A percentile compares a stretch with the other conserved stretches of the same genome.
Evolutionary conservation across 2,113 vertebrate species (phyloP).

Genomic region (Chlorodrepanis virens): DNA sequence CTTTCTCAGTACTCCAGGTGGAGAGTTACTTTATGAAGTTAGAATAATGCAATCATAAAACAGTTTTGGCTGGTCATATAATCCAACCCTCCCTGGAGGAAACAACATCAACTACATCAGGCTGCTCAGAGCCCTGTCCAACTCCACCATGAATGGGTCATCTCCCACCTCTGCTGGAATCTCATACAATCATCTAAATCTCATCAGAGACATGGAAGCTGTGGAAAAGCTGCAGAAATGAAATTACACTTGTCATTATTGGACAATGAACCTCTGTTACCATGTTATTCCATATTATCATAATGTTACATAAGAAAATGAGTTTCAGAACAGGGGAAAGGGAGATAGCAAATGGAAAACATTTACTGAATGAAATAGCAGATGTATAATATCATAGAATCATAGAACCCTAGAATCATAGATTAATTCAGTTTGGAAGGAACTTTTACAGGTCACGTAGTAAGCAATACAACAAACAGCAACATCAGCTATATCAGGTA

Average conservation of each 20-base stretch:
- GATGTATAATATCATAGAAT: not conserved
- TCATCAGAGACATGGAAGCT: not conserved
- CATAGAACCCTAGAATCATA: not conserved
- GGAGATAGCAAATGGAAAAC: not conserved
- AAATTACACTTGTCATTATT: not conserved
- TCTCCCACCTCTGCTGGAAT: not conserved
- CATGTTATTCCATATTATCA: no score
- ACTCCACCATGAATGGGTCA: no score
- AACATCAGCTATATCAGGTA: not conserved
- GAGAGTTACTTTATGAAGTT: not conserved
- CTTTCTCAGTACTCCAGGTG: not conserved
- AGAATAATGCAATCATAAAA: not conserved
- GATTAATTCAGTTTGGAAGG: not conserved
- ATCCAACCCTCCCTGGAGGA: not conserved
- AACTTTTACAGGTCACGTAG: not conserved
- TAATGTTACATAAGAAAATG: not conserved
- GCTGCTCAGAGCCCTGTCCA: accelerated
- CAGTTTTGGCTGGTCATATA: not conserved
- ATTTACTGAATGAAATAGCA: not conserved
- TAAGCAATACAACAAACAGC: not conserved
- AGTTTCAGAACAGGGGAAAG: not conserved
- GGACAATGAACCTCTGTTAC: not conserved
- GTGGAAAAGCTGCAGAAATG: not conserved
- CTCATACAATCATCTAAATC: not conserved
- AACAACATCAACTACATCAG: not conserved